Percentiles rank a stretch among this genome's conserved stretches.
Evolutionary conservation across 2,797 vertebrate genomes (phyloP).

Genomic region (Picus viridis): DNA sequence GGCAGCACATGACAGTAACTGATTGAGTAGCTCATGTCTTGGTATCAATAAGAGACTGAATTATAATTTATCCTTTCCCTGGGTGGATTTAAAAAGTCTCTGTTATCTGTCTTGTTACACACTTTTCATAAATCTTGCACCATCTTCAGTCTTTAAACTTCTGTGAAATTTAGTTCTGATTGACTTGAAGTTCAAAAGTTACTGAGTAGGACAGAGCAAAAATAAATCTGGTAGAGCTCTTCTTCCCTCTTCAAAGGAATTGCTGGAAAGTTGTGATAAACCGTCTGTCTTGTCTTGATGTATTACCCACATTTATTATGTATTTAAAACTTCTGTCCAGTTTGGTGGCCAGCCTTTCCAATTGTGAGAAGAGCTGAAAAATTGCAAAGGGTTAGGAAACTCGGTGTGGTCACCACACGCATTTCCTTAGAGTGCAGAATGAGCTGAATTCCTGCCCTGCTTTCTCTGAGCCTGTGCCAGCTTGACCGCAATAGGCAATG

Average conservation of each 20-base stretch:
- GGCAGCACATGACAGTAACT: neutral
- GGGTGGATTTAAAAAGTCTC: neutral
- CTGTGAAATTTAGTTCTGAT: neutral
- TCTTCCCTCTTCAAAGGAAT: neutral
- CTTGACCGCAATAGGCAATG: neutral
- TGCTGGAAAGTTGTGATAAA: neutral
- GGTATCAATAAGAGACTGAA: neutral
- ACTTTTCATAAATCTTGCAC: neutral
- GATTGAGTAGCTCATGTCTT: neutral
- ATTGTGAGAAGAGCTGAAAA: neutral
- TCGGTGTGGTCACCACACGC: neutral
- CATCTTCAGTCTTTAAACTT: neutral
- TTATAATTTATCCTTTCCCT: neutral
- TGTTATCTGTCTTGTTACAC: neutral
- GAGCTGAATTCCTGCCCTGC: slow-evolving; percentile 4
- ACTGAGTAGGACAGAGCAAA: neutral
- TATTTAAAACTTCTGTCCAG: neutral
- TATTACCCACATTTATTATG: neutral
- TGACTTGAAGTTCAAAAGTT: slow-evolving; percentile 2
- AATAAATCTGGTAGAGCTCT: neutral
- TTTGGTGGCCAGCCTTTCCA: neutral
- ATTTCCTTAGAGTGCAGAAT: neutral
- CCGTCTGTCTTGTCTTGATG: neutral
- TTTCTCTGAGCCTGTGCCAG: neutral
- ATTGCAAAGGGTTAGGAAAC: neutral